phyloP scores from a whole-genome alignment of 2,888 invertebrate species.

The Callosobruchus maculatus region DNA sequence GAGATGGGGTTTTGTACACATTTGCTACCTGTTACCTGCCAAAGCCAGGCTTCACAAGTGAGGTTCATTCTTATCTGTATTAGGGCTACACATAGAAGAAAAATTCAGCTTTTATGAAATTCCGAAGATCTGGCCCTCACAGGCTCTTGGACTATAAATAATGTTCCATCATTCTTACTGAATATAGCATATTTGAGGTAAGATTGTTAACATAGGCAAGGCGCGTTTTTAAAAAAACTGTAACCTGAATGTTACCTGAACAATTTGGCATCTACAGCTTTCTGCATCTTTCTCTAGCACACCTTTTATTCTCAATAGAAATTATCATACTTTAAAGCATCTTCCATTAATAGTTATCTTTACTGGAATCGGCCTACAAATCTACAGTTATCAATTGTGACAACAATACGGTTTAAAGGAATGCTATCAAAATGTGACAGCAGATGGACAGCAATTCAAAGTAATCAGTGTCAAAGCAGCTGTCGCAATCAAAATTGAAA shows the following conservation, averaged over 20 bases:
- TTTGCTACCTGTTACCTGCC: too few relatives aligned
- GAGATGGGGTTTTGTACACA: too few relatives aligned
- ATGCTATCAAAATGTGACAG: neutral
- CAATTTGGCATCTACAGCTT: neutral
- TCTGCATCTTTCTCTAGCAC: neutral
- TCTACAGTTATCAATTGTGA: neutral
- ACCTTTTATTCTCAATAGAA: neutral
- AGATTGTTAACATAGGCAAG: too few relatives aligned
- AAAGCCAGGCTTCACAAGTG: too few relatives aligned
- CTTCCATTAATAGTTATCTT: neutral
- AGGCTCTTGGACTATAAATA: too few relatives aligned
- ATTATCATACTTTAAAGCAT: slow-evolving; percentile 5
- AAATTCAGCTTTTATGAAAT: too few relatives aligned
- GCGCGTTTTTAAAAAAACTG: too few relatives aligned
- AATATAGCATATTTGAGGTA: too few relatives aligned
- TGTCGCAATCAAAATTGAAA: neutral
- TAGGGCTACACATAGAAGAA: too few relatives aligned
- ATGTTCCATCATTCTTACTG: too few relatives aligned
- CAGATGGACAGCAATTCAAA: neutral
- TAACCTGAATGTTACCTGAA: neutral
- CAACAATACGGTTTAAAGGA: neutral
- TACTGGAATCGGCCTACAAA: neutral
- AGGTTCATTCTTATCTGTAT: too few relatives aligned
- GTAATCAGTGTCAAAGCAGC: neutral
- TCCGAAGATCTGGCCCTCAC: too few relatives aligned